Base-by-base conservation (phyloP, 1,140 invertebrate genomes). In the Ctenoplectra terminalis region DNA sequence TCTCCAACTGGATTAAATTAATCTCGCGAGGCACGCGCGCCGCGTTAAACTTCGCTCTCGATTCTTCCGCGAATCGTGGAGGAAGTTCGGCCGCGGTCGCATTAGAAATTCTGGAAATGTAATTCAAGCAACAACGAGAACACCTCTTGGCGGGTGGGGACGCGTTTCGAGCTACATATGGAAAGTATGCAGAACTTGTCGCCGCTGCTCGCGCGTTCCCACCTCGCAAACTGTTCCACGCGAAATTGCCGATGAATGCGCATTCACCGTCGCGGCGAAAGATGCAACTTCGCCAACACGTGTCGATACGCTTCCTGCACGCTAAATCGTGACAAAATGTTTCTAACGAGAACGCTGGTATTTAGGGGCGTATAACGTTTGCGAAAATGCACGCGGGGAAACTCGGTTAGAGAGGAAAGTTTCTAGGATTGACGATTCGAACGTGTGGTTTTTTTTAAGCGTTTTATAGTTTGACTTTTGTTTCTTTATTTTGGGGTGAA, bases 161-260 rank as follows among this genome's bases (percentile, higher is more conserved):
- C 52, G 81, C 58, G 83, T 69, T 82, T 73, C 79, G 71, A n/a
- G 29, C 60, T 48, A 40, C 71, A 81, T 84, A 84, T 70, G 79
- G 63, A 73, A 81, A 81, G 72, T 66, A 82, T 86, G 84, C 84
- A 70, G 74, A 86, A 86, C 85, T 86, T 70, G 83, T 81, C 83
- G 79, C 56, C 76, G 72, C 48, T 85, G 48, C 67, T 70, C 48
- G 48, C 83, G 60, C 77, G 84, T 69, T 86, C 75, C 83, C 63
- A 37, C 81, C 85, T 78, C 71, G 79, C 79, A 82, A 82, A 82
- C 85, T 82, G 82, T 88, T 85, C 83, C 74, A 46, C 74, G 86
- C 83, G 84, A 87, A 90, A 91, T 91, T 91, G 89, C n/a, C 87
- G 82, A 90, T 90, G 89, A 91, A 91, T 87, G 88, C 85, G 87